phyloP scores from a whole-genome alignment of 2,888 invertebrate species.

The Seira ritae region DNA sequence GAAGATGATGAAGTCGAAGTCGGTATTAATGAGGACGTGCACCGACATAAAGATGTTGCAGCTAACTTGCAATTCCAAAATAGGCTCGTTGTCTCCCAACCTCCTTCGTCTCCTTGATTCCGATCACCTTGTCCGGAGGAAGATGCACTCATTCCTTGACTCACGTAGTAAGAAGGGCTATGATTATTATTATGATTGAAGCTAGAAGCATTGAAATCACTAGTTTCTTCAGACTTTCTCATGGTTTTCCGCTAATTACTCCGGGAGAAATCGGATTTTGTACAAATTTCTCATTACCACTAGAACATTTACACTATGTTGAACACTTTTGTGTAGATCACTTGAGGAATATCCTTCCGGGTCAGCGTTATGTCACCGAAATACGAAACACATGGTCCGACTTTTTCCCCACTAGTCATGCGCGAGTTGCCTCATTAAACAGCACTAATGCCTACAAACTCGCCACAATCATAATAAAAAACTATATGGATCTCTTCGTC shows the following conservation, averaged over 20 bases:
- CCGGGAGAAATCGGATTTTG: background rate
- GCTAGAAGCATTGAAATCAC: background rate
- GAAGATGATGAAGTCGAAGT: background rate
- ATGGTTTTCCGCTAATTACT: slow-evolving; percentile 27
- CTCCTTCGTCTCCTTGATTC: background rate
- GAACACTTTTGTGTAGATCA: slow-evolving; percentile 19
- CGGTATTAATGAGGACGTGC: background rate
- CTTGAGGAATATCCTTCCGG: slow-evolving; percentile 39
- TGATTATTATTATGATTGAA: slow-evolving; percentile 7
- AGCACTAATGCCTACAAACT: slow-evolving; percentile 4
- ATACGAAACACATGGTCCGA: slow-evolving; percentile 59
- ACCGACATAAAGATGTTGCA: slow-evolving; percentile 20
- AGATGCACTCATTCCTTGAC: slow-evolving; percentile 7
- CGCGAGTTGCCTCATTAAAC: slow-evolving; percentile 38
- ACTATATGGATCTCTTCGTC: background rate
- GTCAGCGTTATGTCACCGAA: slow-evolving; percentile 56
- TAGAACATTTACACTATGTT: slow-evolving; percentile 44
- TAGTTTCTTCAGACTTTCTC: slow-evolving; percentile 33
- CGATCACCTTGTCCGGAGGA: too few relatives aligned
- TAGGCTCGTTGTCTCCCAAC: too few relatives aligned
- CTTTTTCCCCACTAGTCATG: slow-evolving; percentile 17
- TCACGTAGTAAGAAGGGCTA: slow-evolving; percentile 39
- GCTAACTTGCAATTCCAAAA: too few relatives aligned
- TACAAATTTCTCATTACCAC: slow-evolving; percentile 45
- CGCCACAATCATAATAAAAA: background rate